phyloP scores from a whole-genome alignment of 2,888 invertebrate species.

The Drosophila recens region DNA sequence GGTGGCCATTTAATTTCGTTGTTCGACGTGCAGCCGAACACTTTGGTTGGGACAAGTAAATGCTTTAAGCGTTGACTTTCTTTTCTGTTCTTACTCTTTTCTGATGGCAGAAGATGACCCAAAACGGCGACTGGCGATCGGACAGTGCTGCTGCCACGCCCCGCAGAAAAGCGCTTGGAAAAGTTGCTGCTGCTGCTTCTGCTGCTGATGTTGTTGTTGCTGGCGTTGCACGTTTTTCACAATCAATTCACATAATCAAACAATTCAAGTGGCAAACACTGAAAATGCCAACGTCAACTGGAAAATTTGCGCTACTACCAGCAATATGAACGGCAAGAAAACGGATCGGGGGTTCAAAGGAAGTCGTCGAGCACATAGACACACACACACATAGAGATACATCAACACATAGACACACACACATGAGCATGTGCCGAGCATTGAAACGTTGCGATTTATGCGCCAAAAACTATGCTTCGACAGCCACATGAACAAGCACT shows the following conservation, averaged over 20 bases:
- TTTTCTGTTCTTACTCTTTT: conserved; percentile 27
- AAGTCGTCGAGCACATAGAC: conserved; percentile 15
- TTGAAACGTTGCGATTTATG: conserved; percentile 81
- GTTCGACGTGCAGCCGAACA: conserved; percentile 61
- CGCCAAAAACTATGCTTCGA: conserved; percentile 84
- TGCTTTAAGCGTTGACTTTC: conserved; percentile 50
- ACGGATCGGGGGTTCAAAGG: conserved; percentile 4
- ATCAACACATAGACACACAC: conserved; percentile 15
- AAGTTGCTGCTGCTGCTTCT: conserved; percentile 43
- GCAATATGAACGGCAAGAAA: conserved; percentile 32
- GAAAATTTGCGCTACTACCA: conserved; percentile 77
- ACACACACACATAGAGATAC: conserved; percentile 12
- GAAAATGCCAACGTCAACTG: conserved; percentile 84
- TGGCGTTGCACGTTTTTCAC: conserved; percentile 80
- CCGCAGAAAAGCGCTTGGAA: conserved; percentile 25
- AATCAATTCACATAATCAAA: conserved; percentile 84
- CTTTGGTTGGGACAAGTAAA: conserved; percentile 35
- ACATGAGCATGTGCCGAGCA: conserved; percentile 61
- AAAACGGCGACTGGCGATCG: conserved; percentile 1
- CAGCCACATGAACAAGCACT: conserved; percentile 79
- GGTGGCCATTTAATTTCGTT: conserved; percentile 73
- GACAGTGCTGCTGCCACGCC: conserved; percentile 17
- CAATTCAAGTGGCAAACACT: conserved; percentile 84
- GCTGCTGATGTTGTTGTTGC: conserved; percentile 53
- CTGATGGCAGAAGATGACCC: conserved; percentile 53